Evolutionary conservation across 2,888 invertebrate species (phyloP).

Genomic region (Ichneumon xanthorius): DNA sequence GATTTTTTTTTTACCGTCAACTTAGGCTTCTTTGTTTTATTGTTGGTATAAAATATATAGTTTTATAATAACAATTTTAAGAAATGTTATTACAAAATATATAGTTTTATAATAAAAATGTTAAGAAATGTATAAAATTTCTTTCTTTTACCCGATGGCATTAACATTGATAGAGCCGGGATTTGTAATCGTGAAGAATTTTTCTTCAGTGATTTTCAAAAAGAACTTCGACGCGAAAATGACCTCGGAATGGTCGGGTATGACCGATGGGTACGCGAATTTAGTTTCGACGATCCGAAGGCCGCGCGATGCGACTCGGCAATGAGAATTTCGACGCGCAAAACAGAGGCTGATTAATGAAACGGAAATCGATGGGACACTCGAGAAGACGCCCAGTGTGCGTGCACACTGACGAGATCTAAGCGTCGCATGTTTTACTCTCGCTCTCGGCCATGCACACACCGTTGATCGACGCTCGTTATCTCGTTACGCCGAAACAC

Average conservation of each 20-base stretch:
- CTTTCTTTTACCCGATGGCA: too few species aligned
- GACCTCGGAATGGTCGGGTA: too few species aligned
- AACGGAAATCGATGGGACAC: slow-evolving; percentile 60
- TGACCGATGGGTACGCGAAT: too few species aligned
- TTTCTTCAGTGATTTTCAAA: neutral
- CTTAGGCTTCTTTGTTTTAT: neutral
- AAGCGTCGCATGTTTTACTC: slow-evolving; percentile 61
- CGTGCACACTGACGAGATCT: slow-evolving; percentile 60
- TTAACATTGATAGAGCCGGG: too few species aligned
- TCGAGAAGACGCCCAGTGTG: slow-evolving; percentile 53
- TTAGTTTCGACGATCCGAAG: slow-evolving; percentile 5
- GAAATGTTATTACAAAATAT: too few species aligned
- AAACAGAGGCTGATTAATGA: slow-evolving; percentile 38
- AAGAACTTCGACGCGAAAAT: neutral
- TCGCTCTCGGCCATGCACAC: slow-evolving; percentile 40
- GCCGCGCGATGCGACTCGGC: slow-evolving; percentile 2
- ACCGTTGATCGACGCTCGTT: slow-evolving; percentile 72
- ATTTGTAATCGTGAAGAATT: too few species aligned
- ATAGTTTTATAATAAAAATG: neutral
- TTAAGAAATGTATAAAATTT: too few species aligned
- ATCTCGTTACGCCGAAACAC: slow-evolving; percentile 73
- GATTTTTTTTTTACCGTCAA: neutral
- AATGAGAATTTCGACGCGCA: slow-evolving; percentile 51
- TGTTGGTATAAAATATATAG: neutral
- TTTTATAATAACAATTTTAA: too few species aligned